Evolutionary conservation across 1,140 invertebrate species (phyloP).

Genomic region (Pissodes strobi): DNA sequence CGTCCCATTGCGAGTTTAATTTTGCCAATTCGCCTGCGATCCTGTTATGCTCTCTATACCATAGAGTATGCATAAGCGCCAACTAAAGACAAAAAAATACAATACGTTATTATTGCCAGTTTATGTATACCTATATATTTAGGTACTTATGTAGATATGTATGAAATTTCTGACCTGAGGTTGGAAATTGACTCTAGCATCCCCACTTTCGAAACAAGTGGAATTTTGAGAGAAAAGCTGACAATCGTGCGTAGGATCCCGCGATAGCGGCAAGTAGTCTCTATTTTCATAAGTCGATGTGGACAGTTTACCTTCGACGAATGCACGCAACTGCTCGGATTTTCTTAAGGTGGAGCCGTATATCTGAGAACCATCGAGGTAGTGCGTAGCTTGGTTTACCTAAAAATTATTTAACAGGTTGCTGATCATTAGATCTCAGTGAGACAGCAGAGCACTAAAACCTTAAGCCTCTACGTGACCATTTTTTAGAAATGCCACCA

Average conservation of each 20-base stretch:
- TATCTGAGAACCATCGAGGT: conserved; percentile 74
- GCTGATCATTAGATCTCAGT: too few species aligned
- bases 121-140: too few species aligned
- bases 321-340: conserved; percentile 60
- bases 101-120: background rate
- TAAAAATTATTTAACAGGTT: conserved; percentile 50
- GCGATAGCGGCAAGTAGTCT: conserved; percentile 56
- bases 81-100: conserved; percentile 54
- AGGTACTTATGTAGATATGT: too few species aligned
- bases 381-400: conserved; percentile 77
- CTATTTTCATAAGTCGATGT: conserved; percentile 51
- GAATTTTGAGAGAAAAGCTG: conserved; percentile 52
- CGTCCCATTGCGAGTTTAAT: conserved; percentile 74
- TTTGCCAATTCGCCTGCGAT: conserved; percentile 67
- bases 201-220: conserved; percentile 64
- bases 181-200: conserved; percentile 76
- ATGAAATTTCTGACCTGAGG: too few species aligned
- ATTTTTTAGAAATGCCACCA: too few species aligned
- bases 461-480: too few species aligned
- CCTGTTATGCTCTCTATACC: conserved; percentile 88
- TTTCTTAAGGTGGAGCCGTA: conserved; percentile 67
- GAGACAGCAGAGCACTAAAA: too few species aligned
- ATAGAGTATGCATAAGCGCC: conserved; percentile 79
- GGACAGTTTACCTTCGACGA: conserved; percentile 61
- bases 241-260: conserved; percentile 58